Evolutionary conservation across 2,113 vertebrate species (phyloP).

Genomic region (Misgurnus mizolepis): DNA sequence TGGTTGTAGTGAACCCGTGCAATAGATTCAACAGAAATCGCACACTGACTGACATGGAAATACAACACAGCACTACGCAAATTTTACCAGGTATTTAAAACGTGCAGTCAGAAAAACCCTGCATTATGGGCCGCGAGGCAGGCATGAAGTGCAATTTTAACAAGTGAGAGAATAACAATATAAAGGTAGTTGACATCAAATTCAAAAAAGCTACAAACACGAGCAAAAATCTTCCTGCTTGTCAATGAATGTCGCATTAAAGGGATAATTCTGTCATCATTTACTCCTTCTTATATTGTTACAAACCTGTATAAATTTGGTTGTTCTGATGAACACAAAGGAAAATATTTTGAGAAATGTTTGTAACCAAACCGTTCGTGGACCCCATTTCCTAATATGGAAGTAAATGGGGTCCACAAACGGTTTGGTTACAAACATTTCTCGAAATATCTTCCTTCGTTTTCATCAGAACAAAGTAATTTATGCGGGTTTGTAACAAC

Average conservation of each 20-base stretch:
- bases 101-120: constrained; percentile 28
- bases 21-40: constrained; percentile 11
- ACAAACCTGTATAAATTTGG: too few relatives aligned
- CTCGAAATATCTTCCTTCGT: too few relatives aligned
- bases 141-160: constrained; percentile 46
- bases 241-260: background rate
- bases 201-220: background rate
- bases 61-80: constrained; percentile 32
- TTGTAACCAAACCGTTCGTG: too few relatives aligned
- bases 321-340: too few relatives aligned
- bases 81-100: constrained; percentile 9
- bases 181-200: background rate
- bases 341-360: too few relatives aligned
- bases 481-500: too few relatives aligned
- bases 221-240: background rate
- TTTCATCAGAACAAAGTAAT: too few relatives aligned
- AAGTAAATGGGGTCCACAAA: too few relatives aligned
- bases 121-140: constrained; percentile 30
- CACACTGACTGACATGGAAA: constrained; percentile 7
- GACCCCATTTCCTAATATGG: too few relatives aligned
- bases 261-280: background rate
- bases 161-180: background rate
- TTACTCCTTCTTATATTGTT: too few relatives aligned
- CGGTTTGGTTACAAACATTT: too few relatives aligned
- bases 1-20: constrained; percentile 20